Conservation (phyloP, 2,113 vertebrate genomes). For the Oriolus oriolus region DNA sequence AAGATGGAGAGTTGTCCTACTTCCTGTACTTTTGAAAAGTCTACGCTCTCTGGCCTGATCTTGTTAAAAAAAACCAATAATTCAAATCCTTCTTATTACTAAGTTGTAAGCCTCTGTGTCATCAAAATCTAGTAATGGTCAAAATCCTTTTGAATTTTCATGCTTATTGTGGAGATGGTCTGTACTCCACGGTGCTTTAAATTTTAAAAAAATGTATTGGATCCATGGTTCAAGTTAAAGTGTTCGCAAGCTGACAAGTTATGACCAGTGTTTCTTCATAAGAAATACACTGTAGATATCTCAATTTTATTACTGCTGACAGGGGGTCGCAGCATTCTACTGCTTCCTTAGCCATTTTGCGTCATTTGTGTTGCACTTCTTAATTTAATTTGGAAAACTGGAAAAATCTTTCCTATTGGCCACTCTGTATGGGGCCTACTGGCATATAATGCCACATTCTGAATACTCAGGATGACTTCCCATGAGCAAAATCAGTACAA, state of each 20-base stretch:
- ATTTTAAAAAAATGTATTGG: not conserved
- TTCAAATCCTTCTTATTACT: not conserved
- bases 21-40: not conserved
- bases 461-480: not conserved
- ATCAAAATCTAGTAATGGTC: not conserved
- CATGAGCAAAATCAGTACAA: not conserved
- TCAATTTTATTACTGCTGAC: not conserved
- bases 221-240: not conserved
- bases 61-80: not conserved
- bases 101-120: not conserved
- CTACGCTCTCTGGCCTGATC: not conserved
- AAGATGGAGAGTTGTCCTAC: not conserved
- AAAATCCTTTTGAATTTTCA: constrained; percentile 31
- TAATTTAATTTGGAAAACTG: not conserved
- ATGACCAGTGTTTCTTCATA: not conserved
- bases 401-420: not conserved
- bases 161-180: not conserved
- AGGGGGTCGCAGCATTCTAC: not conserved
- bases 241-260: not conserved
- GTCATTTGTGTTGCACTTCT: not conserved
- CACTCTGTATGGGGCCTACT: not conserved
- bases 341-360: not conserved
- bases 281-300: not conserved
- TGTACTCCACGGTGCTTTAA: not conserved
- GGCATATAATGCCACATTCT: not conserved